Evolutionary conservation across 2,888 invertebrate species (phyloP).

Genomic region (Coenonympha arcania): DNA sequence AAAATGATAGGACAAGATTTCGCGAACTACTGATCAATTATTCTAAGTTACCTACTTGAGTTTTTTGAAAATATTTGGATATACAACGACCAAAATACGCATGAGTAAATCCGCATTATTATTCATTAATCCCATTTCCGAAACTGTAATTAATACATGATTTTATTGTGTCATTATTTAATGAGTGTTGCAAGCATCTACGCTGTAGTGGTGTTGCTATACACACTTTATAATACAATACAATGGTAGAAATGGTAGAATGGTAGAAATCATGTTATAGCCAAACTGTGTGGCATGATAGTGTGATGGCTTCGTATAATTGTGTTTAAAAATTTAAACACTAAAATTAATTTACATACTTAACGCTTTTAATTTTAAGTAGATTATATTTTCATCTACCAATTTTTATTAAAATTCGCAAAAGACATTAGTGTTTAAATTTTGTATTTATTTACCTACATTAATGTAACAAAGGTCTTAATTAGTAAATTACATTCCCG

Average conservation of each 20-base stretch:
- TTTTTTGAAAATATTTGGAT: too few relatives aligned
- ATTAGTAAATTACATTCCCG: conserved; percentile 21
- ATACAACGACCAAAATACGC: too few relatives aligned
- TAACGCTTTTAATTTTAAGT: not conserved
- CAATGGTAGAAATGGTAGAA: conserved; percentile 19
- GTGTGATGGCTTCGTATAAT: conserved; percentile 48
- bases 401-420: not conserved
- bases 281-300: conserved; percentile 42
- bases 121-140: too few relatives aligned
- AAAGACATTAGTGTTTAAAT: conserved; percentile 25
- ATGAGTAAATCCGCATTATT: too few relatives aligned
- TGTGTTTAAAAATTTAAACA: conserved; percentile 32
- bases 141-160: conserved; percentile 34
- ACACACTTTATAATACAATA: conserved; percentile 40
- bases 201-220: conserved; percentile 50
- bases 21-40: too few relatives aligned
- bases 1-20: too few relatives aligned
- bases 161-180: conserved; percentile 47
- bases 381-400: too few relatives aligned
- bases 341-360: conserved; percentile 26
- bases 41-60: too few relatives aligned
- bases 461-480: conserved; percentile 16
- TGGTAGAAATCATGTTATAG: conserved; percentile 37
- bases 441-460: conserved; percentile 16
- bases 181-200: conserved; percentile 68